A percentile compares a stretch with the other conserved stretches of the same genome.
Evolutionary conservation across 1,140 invertebrate species (phyloP).

Genomic region (Oryzaephilus surinamensis): DNA sequence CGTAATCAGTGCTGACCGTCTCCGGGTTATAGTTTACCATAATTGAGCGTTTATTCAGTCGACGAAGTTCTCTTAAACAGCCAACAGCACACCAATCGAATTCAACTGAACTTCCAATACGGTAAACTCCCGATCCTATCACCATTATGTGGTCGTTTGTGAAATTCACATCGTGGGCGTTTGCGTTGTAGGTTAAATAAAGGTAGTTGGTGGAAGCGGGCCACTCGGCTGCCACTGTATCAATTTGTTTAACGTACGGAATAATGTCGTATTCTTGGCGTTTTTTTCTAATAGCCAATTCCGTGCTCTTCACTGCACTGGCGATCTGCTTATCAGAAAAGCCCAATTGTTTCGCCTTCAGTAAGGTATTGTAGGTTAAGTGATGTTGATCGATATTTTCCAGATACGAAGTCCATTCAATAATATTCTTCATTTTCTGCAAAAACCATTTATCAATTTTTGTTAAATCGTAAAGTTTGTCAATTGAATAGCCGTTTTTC

Average conservation of each 20-base stretch:
- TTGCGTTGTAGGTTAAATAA: constrained; percentile 93
- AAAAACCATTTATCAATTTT: constrained; percentile 98
- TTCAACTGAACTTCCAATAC: constrained; percentile 98
- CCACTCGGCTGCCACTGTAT: constrained; percentile 99
- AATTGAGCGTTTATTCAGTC: constrained; percentile 80
- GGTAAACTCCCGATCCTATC: constrained; percentile 93
- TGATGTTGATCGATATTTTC: constrained; percentile 52
- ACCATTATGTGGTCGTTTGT: constrained; percentile 74
- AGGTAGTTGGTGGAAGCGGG: constrained; percentile 97
- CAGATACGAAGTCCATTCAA: constrained; percentile 53
- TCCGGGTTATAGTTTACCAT: constrained; percentile 99
- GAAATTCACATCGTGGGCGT: constrained; percentile 77
- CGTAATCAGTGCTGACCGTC: constrained; percentile 98
- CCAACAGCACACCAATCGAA: constrained; percentile 99
- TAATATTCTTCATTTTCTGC: constrained; percentile 89
- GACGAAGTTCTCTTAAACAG: constrained; percentile 82
- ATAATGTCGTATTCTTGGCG: constrained; percentile 62
- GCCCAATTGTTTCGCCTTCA: constrained; percentile 84
- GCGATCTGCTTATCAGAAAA: constrained; percentile 98
- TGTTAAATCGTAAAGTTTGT: constrained; percentile 81
- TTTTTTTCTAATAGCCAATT: constrained; percentile 63
- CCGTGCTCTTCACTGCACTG: constrained; percentile 73
- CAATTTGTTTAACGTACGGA: constrained; percentile 95
- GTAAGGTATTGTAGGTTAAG: constrained; percentile 50
- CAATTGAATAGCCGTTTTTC: constrained; percentile 65